Evolutionary conservation across 2,113 vertebrate species (phyloP).

Genomic region (Willisornis vidua): DNA sequence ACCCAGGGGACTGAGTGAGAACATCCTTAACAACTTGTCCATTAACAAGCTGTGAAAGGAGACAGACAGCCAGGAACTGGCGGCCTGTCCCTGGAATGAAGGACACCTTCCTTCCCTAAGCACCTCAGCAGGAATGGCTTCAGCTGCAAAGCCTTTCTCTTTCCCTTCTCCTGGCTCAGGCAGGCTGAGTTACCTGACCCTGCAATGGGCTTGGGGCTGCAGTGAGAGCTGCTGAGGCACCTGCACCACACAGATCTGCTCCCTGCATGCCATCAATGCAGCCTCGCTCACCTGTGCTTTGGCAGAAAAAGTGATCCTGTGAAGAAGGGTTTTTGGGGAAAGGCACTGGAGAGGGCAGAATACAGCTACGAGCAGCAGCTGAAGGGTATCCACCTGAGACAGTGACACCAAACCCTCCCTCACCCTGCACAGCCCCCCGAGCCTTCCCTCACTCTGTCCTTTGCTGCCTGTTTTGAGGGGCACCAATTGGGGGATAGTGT

Average conservation of each 20-base stretch:
- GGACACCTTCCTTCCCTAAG: not conserved
- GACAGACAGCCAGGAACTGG: not conserved
- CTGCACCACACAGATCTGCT: fast-evolving
- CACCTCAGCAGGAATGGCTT: not conserved
- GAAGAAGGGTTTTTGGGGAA: not conserved
- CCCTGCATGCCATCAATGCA: not conserved
- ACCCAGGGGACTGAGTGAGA: not conserved
- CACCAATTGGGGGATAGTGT: not conserved
- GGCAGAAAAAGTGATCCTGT: not conserved
- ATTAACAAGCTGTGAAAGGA: not conserved
- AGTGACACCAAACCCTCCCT: not conserved
- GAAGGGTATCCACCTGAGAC: not conserved
- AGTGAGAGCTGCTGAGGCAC: not conserved
- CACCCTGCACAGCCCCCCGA: fast-evolving
- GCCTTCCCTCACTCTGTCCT: not conserved
- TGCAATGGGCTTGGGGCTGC: not conserved
- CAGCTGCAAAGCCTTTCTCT: not conserved
- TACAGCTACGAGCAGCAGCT: not conserved
- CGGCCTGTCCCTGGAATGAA: not conserved
- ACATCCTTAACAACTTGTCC: not conserved
- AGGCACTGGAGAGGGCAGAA: not conserved
- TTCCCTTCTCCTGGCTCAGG: not conserved
- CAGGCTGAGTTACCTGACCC: fast-evolving
- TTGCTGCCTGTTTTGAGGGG: not conserved
- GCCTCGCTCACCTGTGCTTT: fast-evolving